phyloP scores from a whole-genome alignment of 1,140 invertebrate genomes.

The Aplysia californica region DNA sequence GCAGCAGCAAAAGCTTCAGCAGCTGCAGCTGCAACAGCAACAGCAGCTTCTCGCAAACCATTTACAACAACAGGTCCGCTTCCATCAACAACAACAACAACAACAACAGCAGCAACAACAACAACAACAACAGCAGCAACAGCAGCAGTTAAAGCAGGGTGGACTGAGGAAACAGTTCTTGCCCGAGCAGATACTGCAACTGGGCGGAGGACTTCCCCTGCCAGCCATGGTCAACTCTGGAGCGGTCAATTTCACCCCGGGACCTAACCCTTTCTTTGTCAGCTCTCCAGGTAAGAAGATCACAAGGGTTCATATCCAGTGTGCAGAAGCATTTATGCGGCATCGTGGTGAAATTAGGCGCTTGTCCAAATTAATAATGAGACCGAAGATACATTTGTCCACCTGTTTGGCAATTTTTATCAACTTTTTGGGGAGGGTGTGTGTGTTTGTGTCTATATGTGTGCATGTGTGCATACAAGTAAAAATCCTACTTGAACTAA shows the following conservation, averaged over 20 bases:
- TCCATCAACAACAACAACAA: conserved; percentile 12
- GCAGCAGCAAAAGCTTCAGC: conserved; percentile 28
- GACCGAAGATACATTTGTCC: conserved; percentile 12
- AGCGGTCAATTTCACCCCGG: background rate
- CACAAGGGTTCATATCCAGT: no score
- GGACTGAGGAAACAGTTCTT: background rate
- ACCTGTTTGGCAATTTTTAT: no score
- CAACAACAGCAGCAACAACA: background rate
- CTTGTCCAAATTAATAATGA: no score
- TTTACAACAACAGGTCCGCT: conserved; percentile 15
- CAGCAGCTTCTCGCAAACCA: conserved; percentile 25
- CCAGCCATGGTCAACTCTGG: background rate
- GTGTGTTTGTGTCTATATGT: no score
- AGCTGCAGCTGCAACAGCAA: conserved; percentile 17
- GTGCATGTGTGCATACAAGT: no score
- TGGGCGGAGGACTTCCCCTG: background rate
- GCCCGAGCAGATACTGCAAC: conserved; percentile 10
- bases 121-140: conserved; percentile 2
- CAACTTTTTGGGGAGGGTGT: no score
- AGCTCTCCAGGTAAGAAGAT: no score
- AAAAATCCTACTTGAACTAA: no score
- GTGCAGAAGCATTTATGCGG: no score
- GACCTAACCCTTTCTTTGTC: conserved; percentile 7
- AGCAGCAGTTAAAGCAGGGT: conserved; percentile 5
- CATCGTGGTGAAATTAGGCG: no score